Evolutionary conservation across 2,888 invertebrate genomes (phyloP), one percentile per base, ranked within the genome.

Genomic region (Perithous albicinctus): DNA sequence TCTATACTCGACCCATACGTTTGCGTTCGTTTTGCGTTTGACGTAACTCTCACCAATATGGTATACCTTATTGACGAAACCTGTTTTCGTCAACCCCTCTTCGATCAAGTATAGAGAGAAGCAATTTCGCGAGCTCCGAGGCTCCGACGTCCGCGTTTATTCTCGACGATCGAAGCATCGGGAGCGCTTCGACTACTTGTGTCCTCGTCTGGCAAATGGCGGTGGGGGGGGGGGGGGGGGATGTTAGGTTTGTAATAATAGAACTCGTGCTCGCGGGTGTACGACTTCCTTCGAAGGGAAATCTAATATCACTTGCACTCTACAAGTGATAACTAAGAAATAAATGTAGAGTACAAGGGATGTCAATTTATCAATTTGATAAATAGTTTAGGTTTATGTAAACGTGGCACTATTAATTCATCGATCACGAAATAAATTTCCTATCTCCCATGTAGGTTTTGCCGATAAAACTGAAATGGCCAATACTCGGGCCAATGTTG

Each of bases 81-180:
- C 67, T 73, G 67, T 81, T 81, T 77, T 78, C 67, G 63, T 46
- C 72, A 63, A 81, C 66, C 29, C 72, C 63, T 70, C 20, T 59
- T 54, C 72, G 35, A 51, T 51, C 63, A 38, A 7, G 35, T 54
- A 61, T 15, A 35, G 5, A 20, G 63, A 41, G 70, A 70, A 63
- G 74, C 74, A 76, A 59, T 69, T 67, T 76, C 15, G 56, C 46
- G 59, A 67, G 32, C 20, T n/a, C 38, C 43, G 67, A 56, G 56
- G 46, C 43, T 15, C n/a, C 43, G 20, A 20, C 43, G 26, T 29
- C 29, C 10, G 56, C 66, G 20, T 38, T 75, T 38, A n/a, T 51
- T 56, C 54, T 69, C 69, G 23, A 32, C 32, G 56, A 56, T 56
- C 56, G 46, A 69, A 54, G 38, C 54, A 35, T 54, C 54, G 54